Base-by-base conservation (phyloP, 2,113 vertebrate species). In the Lates calcarifer region DNA sequence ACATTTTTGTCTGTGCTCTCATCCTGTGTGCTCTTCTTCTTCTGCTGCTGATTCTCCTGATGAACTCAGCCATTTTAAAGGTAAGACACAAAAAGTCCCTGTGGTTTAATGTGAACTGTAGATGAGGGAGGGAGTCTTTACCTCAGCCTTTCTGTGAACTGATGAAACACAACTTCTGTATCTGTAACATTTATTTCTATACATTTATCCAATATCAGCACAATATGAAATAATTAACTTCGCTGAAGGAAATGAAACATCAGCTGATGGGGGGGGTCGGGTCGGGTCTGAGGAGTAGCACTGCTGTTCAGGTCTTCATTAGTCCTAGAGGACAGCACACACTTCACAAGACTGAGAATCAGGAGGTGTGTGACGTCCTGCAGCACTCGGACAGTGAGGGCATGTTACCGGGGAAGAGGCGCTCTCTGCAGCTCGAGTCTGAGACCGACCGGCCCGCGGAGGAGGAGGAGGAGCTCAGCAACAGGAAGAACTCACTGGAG, bases 301-400 rank as follows among this genome's bases (percentile, higher is more conserved):
- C 33, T 62, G 60, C 35, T 24, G 60, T 24, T 9, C 35, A 57
- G 33, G 2, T 31, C 57, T 5, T 18, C 31, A 15, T 62, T 24
- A 62, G 60, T 39, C 60, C 11, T 37, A 60, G 33, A 62, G 24
- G 24, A 37, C 22, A 49, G 5, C 45, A 49, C n/a, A 31, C 14
- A 22, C 35, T 37, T 37, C 10, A 58, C 56, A 58, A 28, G 29
- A 26, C 15, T 12, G 26, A 10, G 6, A 33, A 9, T 60, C 56
- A 64, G 56, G 18, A 41, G 71, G 73, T 74, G 61, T 89, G 64
- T 92, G 79, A 75, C 66, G 73, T 85, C 85, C 74, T 57, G 63
- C 94, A 98, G 97, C 96, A 95, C 2, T 85, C 94, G 0, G 89
- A 88, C 84, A 95, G 94, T 0, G 92, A 95, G 0, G 94, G 92